Conservation (phyloP, 2,888 invertebrate species). For the Zele albiditarsus region DNA sequence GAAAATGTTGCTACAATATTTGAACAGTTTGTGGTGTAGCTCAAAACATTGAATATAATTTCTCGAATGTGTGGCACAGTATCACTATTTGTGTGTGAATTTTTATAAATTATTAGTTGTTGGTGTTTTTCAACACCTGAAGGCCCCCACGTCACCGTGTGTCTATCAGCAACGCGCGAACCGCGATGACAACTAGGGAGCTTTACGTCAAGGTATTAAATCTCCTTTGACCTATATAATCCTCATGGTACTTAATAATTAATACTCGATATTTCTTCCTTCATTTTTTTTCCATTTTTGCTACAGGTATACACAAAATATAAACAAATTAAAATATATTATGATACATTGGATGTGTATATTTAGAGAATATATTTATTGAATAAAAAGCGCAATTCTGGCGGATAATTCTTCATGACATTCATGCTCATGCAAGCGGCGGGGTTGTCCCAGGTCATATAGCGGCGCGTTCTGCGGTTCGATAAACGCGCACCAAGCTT, state of each 20-base stretch:
- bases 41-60: background rate
- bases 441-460: conserved; percentile 58
- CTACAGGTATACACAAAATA: background rate
- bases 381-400: too few relatives aligned
- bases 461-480: conserved; percentile 38
- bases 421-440: conserved; percentile 11
- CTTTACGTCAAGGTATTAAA: conserved; percentile 68
- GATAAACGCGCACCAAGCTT: conserved; percentile 3
- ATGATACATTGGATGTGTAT: background rate
- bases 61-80: background rate
- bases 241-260: background rate
- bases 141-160: background rate
- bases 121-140: background rate
- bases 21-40: background rate
- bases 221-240: conserved; percentile 23
- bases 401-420: background rate
- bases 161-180: background rate
- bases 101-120: background rate
- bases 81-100: background rate
- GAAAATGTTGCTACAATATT: conserved; percentile 13
- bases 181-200: conserved; percentile 68
- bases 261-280: background rate
- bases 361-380: too few relatives aligned
- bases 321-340: background rate
- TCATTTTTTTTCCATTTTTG: background rate